Evolutionary conservation across 1,140 invertebrate species (phyloP), one percentile per base, ranked within the genome.

Genomic region (Drosophila micromelanica): DNA sequence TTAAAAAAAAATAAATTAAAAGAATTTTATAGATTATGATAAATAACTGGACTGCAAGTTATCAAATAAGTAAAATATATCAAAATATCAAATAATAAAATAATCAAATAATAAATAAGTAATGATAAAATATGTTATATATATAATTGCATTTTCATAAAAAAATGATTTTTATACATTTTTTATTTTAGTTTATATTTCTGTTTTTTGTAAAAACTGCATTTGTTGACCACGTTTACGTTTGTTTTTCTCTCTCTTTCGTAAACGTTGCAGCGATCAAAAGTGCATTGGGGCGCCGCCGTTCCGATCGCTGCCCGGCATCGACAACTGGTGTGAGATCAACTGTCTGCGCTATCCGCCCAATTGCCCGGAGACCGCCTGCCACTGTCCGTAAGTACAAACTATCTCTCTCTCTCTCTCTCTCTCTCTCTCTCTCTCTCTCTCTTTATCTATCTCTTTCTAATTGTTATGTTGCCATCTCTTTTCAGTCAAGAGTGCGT

Each of bases 341-440:
- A 97, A 97, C 92, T 98, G 97, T 73, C 92, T 97, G 49, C 94
- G 95, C 37, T 97, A 97, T 91, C 96, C 96, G 13, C 96, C 96
- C 2, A 96, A 97, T 90, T 98, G 97, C 91, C 96, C 96, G 0
- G 91, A 94, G 17, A 91, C 93, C 7, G 93, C 96, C 8, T 98
- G 97, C 71, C 92, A 94, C 46, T 98, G 97, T 84, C 96, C 96
- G 96, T 97, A 94, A 96, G 96, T 95, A 92, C 48, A 49, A 8
- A 2, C 6, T 5, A 1, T 7, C 7, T 0, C 6, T 7, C 30
- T 32, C 7, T 32, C 7, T 1, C 23, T 11, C 51, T 30, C 17
- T 17, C 9, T n/a, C 17, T 5, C 15, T 15, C 15, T 32, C n/a
- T 30, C 9, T 5, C n/a, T 45, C 8, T 8, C 3, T 13, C 6